Conservation (phyloP, 2,888 invertebrate species). For the Helicoverpa assulta region DNA sequence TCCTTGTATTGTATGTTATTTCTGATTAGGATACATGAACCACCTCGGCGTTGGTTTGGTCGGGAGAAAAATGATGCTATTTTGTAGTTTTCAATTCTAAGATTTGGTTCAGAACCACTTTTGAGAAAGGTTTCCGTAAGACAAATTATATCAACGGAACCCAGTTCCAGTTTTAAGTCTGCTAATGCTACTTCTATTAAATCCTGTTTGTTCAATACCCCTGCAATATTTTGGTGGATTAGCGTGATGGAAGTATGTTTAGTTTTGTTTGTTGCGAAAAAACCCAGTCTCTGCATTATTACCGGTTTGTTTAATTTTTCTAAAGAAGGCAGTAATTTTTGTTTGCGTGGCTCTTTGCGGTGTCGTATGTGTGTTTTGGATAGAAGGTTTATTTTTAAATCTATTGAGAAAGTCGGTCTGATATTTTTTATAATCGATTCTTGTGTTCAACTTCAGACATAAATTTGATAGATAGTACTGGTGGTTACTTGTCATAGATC, state of each 20-base stretch:
- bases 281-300: background rate
- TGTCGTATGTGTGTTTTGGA: too few relatives aligned
- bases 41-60: background rate
- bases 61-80: background rate
- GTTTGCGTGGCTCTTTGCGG: background rate
- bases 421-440: too few relatives aligned
- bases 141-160: background rate
- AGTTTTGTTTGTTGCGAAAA: background rate
- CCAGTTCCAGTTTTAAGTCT: background rate
- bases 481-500: too few relatives aligned
- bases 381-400: too few relatives aligned
- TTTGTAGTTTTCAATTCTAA: background rate
- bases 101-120: background rate
- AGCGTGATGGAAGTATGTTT: background rate
- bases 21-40: background rate
- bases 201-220: background rate
- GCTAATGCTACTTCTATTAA: background rate
- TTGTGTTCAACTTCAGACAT: too few relatives aligned
- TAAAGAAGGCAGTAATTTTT: conserved; percentile 1
- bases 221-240: conserved; percentile 4
- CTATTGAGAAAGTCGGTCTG: too few relatives aligned
- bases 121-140: background rate
- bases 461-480: too few relatives aligned
- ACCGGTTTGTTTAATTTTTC: background rate
- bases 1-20: background rate